Evolutionary conservation across 2,888 invertebrate genomes (phyloP).

Genomic region (Mamestra brassicae): DNA sequence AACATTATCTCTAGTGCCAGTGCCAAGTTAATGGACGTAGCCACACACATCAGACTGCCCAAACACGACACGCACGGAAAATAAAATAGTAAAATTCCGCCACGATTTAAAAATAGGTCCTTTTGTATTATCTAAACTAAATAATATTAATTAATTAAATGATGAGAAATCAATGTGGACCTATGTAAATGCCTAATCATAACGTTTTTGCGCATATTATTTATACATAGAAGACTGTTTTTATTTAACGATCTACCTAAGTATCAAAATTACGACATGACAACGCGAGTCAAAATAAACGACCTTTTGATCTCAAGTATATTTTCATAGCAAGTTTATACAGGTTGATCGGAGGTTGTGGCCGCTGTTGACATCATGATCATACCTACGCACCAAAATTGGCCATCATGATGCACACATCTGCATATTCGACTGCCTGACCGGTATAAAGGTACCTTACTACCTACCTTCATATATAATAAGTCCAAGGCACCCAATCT

Average conservation of each 20-base stretch:
- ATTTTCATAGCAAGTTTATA: slow-evolving; percentile 1
- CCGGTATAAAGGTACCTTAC: slow-evolving; percentile 28
- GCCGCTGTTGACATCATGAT: slow-evolving; percentile 3
- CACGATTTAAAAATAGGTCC: neutral
- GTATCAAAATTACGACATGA: slow-evolving; percentile 22
- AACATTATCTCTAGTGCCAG: slow-evolving; percentile 24
- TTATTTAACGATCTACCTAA: neutral
- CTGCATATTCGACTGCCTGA: slow-evolving; percentile 58
- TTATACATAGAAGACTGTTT: neutral
- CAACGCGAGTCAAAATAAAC: slow-evolving; percentile 5
- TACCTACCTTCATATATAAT: slow-evolving; percentile 16
- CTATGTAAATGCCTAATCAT: neutral
- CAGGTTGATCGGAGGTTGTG: slow-evolving; percentile 30
- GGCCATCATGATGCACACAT: slow-evolving; percentile 59
- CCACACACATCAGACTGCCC: neutral
- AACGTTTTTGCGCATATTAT: neutral
- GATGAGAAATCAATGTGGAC: neutral
- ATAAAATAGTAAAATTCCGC: neutral
- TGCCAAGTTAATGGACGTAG: slow-evolving; percentile 5
- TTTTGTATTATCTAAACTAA: too few species aligned
- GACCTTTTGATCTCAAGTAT: slow-evolving; percentile 11
- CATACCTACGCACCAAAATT: slow-evolving; percentile 56
- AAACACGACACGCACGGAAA: neutral
- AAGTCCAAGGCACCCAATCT: slow-evolving; percentile 16
- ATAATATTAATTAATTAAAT: neutral